Evolutionary conservation across 2,888 invertebrate genomes (phyloP), one percentile per base, ranked within the genome.

Genomic region (Laspeyria flexula): DNA sequence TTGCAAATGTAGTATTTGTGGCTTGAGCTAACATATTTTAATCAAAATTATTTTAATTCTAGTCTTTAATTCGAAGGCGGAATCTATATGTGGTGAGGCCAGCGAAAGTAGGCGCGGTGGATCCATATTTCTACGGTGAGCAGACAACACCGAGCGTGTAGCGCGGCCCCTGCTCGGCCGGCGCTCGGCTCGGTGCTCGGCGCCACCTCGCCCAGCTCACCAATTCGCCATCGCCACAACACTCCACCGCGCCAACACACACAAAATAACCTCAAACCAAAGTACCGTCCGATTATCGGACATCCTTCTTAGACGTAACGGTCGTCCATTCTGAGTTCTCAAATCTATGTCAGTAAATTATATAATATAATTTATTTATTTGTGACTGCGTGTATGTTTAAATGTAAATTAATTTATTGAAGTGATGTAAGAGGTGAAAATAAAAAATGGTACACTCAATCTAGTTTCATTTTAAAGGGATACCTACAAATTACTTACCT

Each of bases 81-180:
- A 94, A 93, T 84, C 89, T 93, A 52, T 94, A 93, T 83, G 93
- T 94, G 79, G 93, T 94, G 83, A 92, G 94, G 77, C 94, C 94
- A 72, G 90, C 93, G 58, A 93, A 93, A 77, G 79, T 86, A 67
- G 88, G 81, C 71, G 84, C 91, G 68, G 85, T 92, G 78, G 94
- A 94, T 81, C 94, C 94, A 51, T 94, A 94, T 83, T 92, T 90
- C 69, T 93, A 93, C 80, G 93, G 93, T 67, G 93, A 94, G 79
- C 81, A 85, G 78, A 83, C 82, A 67, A 83, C 83, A 62, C 72
- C 74, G 55, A 80, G 78, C 65, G 79, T 77, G 72, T 86, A 85
- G 80, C 69, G 62, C 56, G 55, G 50, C 52, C 58, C 49, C 48
- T 44, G 29, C 23, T 7, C 30, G 13, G 16, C 21, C 2, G 35